Conservation (phyloP, 92 coral and sea anemone species). For the Pocillopora meandrina region DNA sequence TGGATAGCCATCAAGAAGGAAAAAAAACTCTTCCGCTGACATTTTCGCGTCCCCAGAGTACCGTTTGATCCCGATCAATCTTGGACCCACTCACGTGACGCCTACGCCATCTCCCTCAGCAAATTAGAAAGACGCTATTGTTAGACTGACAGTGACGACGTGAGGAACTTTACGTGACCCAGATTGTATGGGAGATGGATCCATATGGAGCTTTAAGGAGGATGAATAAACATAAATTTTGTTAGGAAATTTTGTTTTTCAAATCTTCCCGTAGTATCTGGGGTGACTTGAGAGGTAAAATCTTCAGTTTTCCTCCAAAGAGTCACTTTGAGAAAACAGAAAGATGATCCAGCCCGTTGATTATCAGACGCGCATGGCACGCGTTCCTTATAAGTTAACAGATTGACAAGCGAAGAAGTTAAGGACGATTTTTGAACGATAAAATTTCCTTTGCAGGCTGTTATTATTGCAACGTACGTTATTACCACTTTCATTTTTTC, state of each 20-base stretch:
- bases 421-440: background rate
- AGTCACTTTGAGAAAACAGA: constrained; percentile 17
- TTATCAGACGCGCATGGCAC: constrained; percentile 10
- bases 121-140: too few relatives aligned
- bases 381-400: background rate
- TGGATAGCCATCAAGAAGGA: too few relatives aligned
- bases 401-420: constrained; percentile 8
- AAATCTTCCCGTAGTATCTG: background rate
- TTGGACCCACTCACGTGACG: too few relatives aligned
- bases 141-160: too few relatives aligned
- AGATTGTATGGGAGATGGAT: background rate
- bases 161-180: background rate
- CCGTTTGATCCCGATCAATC: too few relatives aligned
- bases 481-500: background rate
- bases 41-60: too few relatives aligned
- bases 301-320: background rate
- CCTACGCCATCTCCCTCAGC: too few relatives aligned
- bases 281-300: background rate
- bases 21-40: too few relatives aligned
- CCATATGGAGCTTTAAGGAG: constrained; percentile 26
- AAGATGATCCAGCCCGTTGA: background rate
- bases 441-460: background rate
- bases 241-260: background rate
- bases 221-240: background rate
- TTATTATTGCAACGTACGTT: background rate